Evolutionary conservation across 2,888 invertebrate species (phyloP).

Genomic region (Heliconius cydno): DNA sequence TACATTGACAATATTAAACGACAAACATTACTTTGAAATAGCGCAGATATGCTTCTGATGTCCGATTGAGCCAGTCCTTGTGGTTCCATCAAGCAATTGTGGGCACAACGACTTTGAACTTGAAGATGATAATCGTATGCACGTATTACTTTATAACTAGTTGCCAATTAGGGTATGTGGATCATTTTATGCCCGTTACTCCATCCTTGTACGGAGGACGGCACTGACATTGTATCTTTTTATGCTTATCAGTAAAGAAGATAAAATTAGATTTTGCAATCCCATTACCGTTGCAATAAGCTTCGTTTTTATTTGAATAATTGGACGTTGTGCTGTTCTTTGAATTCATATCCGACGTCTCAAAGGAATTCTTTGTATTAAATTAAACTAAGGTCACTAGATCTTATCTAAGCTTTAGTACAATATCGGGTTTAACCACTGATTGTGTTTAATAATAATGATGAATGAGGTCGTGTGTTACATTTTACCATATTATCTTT

Average conservation of each 20-base stretch:
- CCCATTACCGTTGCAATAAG: slow-evolving; percentile 33
- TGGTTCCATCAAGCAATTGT: slow-evolving; percentile 35
- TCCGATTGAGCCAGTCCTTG: slow-evolving; percentile 32
- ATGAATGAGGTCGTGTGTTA: slow-evolving; percentile 9
- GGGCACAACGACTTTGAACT: slow-evolving; percentile 41
- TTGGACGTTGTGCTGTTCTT: slow-evolving; percentile 29
- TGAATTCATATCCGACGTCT: slow-evolving; percentile 1
- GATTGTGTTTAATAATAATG: not conserved
- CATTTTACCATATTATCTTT: not conserved
- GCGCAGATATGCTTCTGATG: slow-evolving; percentile 37
- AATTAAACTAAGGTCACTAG: slow-evolving; percentile 10
- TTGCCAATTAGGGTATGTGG: slow-evolving; percentile 50
- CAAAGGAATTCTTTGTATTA: slow-evolving; percentile 23
- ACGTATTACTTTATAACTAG: slow-evolving; percentile 44
- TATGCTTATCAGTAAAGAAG: slow-evolving; percentile 48
- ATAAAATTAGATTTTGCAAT: slow-evolving; percentile 46
- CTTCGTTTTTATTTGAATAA: slow-evolving; percentile 36
- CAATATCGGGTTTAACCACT: not conserved
- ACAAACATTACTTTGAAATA: slow-evolving; percentile 36
- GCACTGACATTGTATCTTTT: slow-evolving; percentile 50
- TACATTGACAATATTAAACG: slow-evolving; percentile 34
- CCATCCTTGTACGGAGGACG: slow-evolving; percentile 48
- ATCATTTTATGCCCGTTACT: slow-evolving; percentile 47
- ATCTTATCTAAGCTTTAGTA: slow-evolving; percentile 8
- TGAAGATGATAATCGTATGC: slow-evolving; percentile 43